Percentiles rank a stretch among this genome's conserved stretches.
Conservation (phyloP, 1,140 invertebrate species). For the Eupeodes corollae region DNA sequence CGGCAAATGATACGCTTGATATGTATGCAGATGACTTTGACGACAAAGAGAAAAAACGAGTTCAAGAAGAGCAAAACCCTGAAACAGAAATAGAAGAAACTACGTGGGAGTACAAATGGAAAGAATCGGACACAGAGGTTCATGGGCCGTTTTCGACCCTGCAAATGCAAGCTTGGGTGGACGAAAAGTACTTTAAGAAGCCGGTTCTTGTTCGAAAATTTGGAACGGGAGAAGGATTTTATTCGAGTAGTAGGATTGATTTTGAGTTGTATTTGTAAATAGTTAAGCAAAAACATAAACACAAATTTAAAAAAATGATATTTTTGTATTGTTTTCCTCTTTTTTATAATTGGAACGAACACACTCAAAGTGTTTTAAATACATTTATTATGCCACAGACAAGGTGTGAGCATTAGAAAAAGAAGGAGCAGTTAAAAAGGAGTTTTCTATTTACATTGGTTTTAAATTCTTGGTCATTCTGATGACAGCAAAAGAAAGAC, state of each 20-base stretch:
- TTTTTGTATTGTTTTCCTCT: too few relatives aligned
- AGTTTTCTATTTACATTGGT: too few relatives aligned
- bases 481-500: too few relatives aligned
- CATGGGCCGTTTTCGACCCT: conserved; percentile 74
- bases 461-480: too few relatives aligned
- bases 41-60: conserved; percentile 50
- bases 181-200: conserved; percentile 74
- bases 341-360: too few relatives aligned
- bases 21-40: conserved; percentile 94
- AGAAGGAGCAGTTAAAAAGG: too few relatives aligned
- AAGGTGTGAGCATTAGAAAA: too few relatives aligned
- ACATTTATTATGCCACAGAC: too few relatives aligned
- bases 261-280: conserved; percentile 75
- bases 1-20: conserved; percentile 57
- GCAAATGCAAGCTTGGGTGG: conserved; percentile 81
- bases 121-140: conserved; percentile 59
- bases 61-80: conserved; percentile 29
- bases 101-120: conserved; percentile 84
- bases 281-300: not conserved
- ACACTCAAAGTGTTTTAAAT: too few relatives aligned
- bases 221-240: conserved; percentile 65
- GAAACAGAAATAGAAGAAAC: conserved; percentile 13
- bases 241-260: conserved; percentile 80
- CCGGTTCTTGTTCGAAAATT: conserved; percentile 76
- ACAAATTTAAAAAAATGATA: too few relatives aligned